Conservation (phyloP, 2,797 vertebrate genomes). For the Glossophaga mutica region DNA sequence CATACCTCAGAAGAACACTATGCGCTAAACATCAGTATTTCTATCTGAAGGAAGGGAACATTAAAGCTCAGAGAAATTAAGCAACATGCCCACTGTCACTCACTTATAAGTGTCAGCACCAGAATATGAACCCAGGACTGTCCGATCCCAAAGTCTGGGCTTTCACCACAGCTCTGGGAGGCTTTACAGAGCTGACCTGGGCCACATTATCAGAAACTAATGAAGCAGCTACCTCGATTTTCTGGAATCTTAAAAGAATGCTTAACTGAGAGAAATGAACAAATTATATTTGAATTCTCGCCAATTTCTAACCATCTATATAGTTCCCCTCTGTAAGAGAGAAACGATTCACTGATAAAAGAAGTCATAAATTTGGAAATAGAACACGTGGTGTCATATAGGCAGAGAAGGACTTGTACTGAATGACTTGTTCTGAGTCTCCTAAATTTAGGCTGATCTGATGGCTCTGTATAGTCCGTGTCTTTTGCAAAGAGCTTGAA, state of each 20-base stretch:
- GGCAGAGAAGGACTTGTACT: neutral
- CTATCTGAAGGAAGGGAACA: neutral
- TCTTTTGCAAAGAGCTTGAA: neutral
- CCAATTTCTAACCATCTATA: neutral
- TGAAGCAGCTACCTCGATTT: neutral
- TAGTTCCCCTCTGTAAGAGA: neutral
- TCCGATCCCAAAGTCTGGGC: neutral
- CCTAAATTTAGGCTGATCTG: neutral
- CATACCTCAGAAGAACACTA: neutral
- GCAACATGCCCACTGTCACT: neutral
- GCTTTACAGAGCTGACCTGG: neutral
- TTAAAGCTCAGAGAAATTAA: neutral
- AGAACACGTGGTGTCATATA: neutral
- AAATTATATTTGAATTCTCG: neutral
- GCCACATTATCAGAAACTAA: neutral
- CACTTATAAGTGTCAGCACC: neutral
- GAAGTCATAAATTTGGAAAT: neutral
- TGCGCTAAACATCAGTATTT: neutral
- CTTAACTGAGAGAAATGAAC: slow-evolving; percentile 20
- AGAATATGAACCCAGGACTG: neutral
- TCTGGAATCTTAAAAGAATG: slow-evolving; percentile 1
- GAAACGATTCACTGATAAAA: neutral
- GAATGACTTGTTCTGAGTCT: neutral
- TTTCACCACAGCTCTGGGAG: neutral
- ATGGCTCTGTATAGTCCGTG: neutral